These are phyloP conservation scores for Antitype chi DNA, from an alignment of 2,888 invertebrate species.

Conservation along the genomic window DNA sequence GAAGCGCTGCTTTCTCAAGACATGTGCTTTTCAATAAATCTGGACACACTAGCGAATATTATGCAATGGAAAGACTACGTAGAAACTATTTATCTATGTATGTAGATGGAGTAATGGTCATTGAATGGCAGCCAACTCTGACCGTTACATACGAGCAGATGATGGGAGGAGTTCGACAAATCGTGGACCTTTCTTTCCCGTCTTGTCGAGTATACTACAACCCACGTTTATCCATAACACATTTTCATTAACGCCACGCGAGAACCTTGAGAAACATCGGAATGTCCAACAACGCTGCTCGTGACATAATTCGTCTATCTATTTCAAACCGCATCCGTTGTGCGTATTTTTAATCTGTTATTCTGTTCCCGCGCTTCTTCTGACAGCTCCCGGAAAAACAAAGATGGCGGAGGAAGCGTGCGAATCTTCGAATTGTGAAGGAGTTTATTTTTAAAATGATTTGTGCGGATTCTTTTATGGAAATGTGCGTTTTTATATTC, in stretches of 20 bases:
- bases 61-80: not conserved
- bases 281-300: slow-evolving; percentile 64
- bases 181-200: slow-evolving; percentile 36
- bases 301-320: slow-evolving; percentile 87
- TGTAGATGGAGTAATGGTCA: slow-evolving; percentile 8
- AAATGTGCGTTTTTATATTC: not conserved
- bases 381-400: slow-evolving; percentile 65
- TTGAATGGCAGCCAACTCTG: slow-evolving; percentile 32
- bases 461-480: slow-evolving; percentile 14
- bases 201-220: slow-evolving; percentile 21
- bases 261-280: slow-evolving; percentile 65
- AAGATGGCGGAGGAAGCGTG: slow-evolving; percentile 57
- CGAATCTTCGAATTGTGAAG: slow-evolving; percentile 40
- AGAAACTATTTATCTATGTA: not conserved
- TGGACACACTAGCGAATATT: not conserved
- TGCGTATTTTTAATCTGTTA: slow-evolving; percentile 76
- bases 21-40: not conserved
- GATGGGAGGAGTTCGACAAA: slow-evolving; percentile 24
- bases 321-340: slow-evolving; percentile 80
- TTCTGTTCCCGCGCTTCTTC: slow-evolving; percentile 63
- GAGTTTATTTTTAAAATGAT: slow-evolving; percentile 30
- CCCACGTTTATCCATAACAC: slow-evolving; percentile 44
- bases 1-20: too few relatives aligned
- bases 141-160: not conserved
- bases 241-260: slow-evolving; percentile 61